A percentile compares a stretch with the other conserved stretches of the same genome.
These are phyloP conservation scores for Drosophila melanosoma DNA, from an alignment of 2,888 invertebrate species.

Conservation along the genomic window DNA sequence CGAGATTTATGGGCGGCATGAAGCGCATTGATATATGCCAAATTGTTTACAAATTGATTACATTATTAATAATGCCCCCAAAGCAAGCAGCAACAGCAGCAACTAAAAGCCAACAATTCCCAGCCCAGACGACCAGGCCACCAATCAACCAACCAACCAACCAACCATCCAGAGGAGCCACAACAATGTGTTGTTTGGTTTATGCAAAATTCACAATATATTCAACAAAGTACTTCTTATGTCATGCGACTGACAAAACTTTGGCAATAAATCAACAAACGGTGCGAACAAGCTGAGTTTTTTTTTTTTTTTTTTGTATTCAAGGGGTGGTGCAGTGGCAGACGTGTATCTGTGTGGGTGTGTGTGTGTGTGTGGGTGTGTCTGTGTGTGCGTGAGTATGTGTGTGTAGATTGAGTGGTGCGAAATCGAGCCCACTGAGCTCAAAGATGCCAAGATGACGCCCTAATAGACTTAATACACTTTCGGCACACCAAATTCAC, in stretches of 20 bases:
- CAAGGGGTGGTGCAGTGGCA: constrained; percentile 6
- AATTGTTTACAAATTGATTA: constrained; percentile 80
- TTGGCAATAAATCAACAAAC: constrained; percentile 78
- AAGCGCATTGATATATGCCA: constrained; percentile 77
- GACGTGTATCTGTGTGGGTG: constrained; percentile 50
- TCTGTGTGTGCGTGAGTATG: background rate
- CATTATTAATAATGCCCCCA: constrained; percentile 79
- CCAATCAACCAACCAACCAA: background rate
- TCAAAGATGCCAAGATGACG: constrained; percentile 74
- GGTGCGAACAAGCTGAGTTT: constrained; percentile 45
- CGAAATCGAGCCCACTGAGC: constrained; percentile 39
- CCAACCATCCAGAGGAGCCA: background rate
- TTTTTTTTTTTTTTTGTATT: background rate
- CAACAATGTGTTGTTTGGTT: constrained; percentile 39
- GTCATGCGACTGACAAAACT: constrained; percentile 77
- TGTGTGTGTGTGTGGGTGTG: constrained; percentile 50
- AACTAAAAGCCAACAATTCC: background rate
- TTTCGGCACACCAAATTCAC: constrained; percentile 80
- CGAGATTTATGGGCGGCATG: constrained; percentile 75
- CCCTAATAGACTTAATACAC: constrained; percentile 78
- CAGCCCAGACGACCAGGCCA: background rate
- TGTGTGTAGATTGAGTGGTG: constrained; percentile 41
- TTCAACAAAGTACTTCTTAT: constrained; percentile 73
- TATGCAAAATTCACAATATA: constrained; percentile 68
- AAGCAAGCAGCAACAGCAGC: constrained; percentile 19